Base-by-base conservation (phyloP, 2,888 invertebrate species). In the Hemithea aestivaria region DNA sequence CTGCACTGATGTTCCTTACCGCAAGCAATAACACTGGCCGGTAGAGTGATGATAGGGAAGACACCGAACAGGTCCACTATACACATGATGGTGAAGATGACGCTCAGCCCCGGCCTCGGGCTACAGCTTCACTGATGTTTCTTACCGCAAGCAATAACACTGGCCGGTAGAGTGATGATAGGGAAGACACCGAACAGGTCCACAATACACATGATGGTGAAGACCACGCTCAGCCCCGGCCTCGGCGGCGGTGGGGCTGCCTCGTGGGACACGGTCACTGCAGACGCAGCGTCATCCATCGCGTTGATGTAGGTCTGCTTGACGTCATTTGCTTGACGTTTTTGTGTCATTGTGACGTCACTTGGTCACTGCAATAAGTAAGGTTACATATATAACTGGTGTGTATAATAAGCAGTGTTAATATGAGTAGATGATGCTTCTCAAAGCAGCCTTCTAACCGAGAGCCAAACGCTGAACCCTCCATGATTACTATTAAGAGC, bases 161-260 rank as follows among this genome's bases (percentile, higher is more conserved):
- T 89, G 52, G 92, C 90, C 0, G 95, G 94, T 38, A 95, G 70
- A 0, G 94, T 90, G 7, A 95, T 89, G 1, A 95, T 90, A 0
- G 95, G 95, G 63, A 95, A 94, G 0, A 95, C 94, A 25, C 95
- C 95, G 62, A 95, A 94, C 27, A 95, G 88, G 68, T 95, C 95
- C 9, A 95, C 88, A 12, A 95, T 91, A 69, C 94, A 95, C 24
- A 94, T 82, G 7, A 92, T 85, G 0, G 94, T 91, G 65, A 94
- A 92, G 28, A 92, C 66, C 2, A 93, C 82, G 20, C 92, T 92
- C 3, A 95, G 84, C 0, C 91, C 91, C 0, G 77, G 79, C 0
- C 71, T 73, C 2, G 80, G 70, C 56, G 74, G 65, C 0, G 74
- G 70, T 0, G 65, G 62, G 0, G 66, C 56, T 53, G 55, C 56